Conservation (phyloP, 2,797 vertebrate genomes). For the Lacerta bilineata region DNA sequence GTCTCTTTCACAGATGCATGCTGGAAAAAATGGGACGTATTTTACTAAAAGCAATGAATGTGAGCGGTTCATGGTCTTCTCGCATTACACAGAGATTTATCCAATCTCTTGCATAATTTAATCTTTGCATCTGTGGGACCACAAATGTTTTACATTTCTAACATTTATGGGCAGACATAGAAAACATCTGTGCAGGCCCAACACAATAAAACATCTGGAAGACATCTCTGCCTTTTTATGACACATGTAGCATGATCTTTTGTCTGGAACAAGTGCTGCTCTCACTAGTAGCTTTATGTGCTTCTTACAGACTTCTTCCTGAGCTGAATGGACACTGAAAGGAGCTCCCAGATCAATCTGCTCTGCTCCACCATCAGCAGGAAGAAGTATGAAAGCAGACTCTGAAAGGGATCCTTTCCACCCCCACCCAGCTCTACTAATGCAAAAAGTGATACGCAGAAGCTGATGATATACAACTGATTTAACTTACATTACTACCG, state of each 20-base stretch:
- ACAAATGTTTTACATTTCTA: slow-evolving; percentile 86
- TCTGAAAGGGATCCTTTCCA: too few relatives aligned
- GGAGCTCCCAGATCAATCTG: slow-evolving; percentile 70
- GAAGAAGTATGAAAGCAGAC: slow-evolving; percentile 24
- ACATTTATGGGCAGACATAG: slow-evolving; percentile 84
- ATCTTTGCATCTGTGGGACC: slow-evolving; percentile 82
- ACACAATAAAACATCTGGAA: slow-evolving; percentile 82
- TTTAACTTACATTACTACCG: slow-evolving; percentile 14
- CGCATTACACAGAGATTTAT: slow-evolving; percentile 82
- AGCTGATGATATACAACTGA: slow-evolving; percentile 3
- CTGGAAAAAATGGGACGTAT: slow-evolving; percentile 65
- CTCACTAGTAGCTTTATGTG: slow-evolving; percentile 72
- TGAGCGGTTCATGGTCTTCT: slow-evolving; percentile 80
- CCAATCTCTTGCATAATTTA: slow-evolving; percentile 82
- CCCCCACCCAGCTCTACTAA: background rate
- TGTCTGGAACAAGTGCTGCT: slow-evolving; percentile 82
- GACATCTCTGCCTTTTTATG: slow-evolving; percentile 82
- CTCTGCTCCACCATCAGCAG: slow-evolving; percentile 56
- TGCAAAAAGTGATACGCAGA: background rate
- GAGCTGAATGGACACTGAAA: slow-evolving; percentile 72
- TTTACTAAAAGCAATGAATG: slow-evolving; percentile 74
- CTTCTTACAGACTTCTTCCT: slow-evolving; percentile 60
- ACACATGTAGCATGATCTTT: slow-evolving; percentile 80
- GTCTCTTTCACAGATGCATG: slow-evolving; percentile 63
- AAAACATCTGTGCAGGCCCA: slow-evolving; percentile 85